Conservation (phyloP, 2,113 vertebrate species). For the Pipra filicauda region DNA sequence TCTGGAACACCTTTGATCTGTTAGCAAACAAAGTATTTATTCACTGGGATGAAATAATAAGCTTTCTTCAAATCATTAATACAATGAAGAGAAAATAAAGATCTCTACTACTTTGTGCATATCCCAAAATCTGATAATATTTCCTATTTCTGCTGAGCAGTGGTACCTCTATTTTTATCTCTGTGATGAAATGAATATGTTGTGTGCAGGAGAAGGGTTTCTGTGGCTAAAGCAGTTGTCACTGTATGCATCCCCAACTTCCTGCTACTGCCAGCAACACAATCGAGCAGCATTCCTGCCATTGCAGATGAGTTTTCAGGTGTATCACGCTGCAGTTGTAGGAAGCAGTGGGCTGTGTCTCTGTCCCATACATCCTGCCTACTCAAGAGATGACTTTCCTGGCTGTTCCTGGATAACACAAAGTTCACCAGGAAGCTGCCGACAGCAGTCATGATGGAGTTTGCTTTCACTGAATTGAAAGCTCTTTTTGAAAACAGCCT, state of each 20-base stretch:
- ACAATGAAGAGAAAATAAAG: neutral
- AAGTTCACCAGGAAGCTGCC: neutral
- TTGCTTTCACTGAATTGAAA: neutral
- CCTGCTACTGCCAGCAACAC: neutral
- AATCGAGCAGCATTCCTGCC: fast-evolving
- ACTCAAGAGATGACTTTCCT: neutral
- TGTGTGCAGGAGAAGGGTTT: neutral
- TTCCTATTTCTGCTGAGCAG: neutral
- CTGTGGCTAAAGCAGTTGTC: neutral
- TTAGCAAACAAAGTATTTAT: neutral
- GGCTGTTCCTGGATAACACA: neutral
- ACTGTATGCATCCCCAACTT: neutral
- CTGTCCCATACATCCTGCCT: neutral
- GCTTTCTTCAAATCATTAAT: neutral
- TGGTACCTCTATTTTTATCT: neutral
- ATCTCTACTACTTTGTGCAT: neutral
- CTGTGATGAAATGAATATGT: neutral
- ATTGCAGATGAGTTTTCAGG: neutral
- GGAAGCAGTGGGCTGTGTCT: neutral
- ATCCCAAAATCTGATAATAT: neutral
- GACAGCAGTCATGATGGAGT: neutral
- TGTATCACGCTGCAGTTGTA: neutral
- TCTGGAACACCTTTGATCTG: neutral
- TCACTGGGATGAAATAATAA: neutral
- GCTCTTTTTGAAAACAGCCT: neutral